These are phyloP conservation scores for Drosophila paranaensis DNA, from an alignment of 2,888 invertebrate species.

Conservation along the genomic window DNA sequence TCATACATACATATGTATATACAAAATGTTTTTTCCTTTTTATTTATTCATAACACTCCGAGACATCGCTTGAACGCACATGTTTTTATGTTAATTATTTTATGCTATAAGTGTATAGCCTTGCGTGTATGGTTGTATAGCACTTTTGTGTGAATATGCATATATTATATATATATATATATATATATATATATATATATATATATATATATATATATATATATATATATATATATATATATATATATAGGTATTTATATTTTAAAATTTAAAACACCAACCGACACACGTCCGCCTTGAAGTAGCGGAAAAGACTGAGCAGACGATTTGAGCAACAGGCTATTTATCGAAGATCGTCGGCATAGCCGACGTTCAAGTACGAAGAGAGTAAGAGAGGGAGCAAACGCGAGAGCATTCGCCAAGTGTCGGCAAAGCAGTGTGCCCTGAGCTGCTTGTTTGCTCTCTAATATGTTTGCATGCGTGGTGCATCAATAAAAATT, in stretches of 20 bases:
- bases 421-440: constrained; percentile 39
- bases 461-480: neutral
- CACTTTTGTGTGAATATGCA: neutral
- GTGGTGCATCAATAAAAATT: constrained; percentile 65
- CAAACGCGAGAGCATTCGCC: constrained; percentile 1
- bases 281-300: constrained; percentile 48
- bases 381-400: neutral
- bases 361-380: constrained; percentile 1
- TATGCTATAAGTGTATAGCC: neutral
- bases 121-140: constrained; percentile 1
- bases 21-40: neutral
- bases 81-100: constrained; percentile 35
- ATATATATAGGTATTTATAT: constrained; percentile 19
- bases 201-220: constrained; percentile 12
- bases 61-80: constrained; percentile 37
- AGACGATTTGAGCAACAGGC: constrained; percentile 17
- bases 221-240: constrained; percentile 3
- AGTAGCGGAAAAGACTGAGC: constrained; percentile 65
- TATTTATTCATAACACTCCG: constrained; percentile 26
- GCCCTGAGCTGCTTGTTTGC: neutral
- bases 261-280: constrained; percentile 12
- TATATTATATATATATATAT: constrained; percentile 3
- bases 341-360: constrained; percentile 52
- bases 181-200: constrained; percentile 1
- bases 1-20: neutral